Evolutionary conservation across 2,113 vertebrate species (phyloP), one percentile per base, ranked within the genome.

Genomic region (Aptenodytes forsteri): DNA sequence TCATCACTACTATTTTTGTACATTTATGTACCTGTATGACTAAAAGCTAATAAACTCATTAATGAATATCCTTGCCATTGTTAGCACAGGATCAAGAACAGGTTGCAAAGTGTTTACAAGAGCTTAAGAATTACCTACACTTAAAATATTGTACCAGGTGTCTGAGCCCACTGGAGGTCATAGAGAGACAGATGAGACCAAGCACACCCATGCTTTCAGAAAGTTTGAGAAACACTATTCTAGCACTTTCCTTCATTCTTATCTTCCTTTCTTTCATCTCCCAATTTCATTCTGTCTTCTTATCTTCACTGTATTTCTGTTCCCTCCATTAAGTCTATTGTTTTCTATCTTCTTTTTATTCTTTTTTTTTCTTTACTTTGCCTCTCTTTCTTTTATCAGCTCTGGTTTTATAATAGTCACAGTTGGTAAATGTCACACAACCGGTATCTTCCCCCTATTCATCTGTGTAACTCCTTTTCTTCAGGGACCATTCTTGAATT

Each of bases 231-330:
- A 84, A 76, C 32, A 11, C 9, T 75, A 8, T 85, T 82, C 38
- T 61, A 79, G 11, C 13, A 71, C 22, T 73, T 94, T 92, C 46
- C 30, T 92, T 89, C 87, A 65, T 49, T 58, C 25, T 90, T 96
- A 94, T 89, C 83, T 32, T 91, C 30, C 72, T 90, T 89, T 18
- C 62, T 90, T 95, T 93, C 62, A 83, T 84, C 87, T 90, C 32
- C 7, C 83, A 93, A n/a, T 93, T 95, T 87, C 13, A 32, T 85
- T 90, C 36, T 78, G 47, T 54, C 56, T 95, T 97, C 56, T 96
- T 97, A 95, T 93, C 89, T 91, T 87, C 8, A 34, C 18, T 62
- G 50, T 15, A 77, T 93, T 92, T 89, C 58, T 94, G n/a, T 84
- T 90, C 38, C 38, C 34, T 80, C 69, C 27, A 67, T 86, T 90